Conservation (phyloP, 2,113 vertebrate genomes). For the Centropus bengalensis region DNA sequence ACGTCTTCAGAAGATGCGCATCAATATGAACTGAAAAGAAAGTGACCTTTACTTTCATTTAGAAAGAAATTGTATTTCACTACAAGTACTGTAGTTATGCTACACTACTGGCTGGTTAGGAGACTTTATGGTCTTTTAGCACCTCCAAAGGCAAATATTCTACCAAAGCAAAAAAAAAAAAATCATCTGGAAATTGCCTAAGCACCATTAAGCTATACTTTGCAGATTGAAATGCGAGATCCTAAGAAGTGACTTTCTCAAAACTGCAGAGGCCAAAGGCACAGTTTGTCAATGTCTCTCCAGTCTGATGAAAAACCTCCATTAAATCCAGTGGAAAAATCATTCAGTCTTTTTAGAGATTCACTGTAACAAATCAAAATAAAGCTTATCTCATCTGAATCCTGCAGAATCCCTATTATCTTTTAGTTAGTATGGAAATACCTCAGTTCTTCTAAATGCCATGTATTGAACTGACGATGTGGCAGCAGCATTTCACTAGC, state of each 20-base stretch:
- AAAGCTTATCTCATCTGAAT: not conserved
- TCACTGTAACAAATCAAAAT: slow-evolving; percentile 11
- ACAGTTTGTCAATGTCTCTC: slow-evolving; percentile 41
- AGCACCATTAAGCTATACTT: slow-evolving; percentile 52
- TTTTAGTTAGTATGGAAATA: slow-evolving; percentile 31
- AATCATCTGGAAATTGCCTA: slow-evolving; percentile 50
- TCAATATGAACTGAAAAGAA: slow-evolving; percentile 47
- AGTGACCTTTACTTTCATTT: slow-evolving; percentile 54
- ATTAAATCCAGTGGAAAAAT: slow-evolving; percentile 10
- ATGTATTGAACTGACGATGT: slow-evolving; percentile 8
- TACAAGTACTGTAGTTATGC: slow-evolving; percentile 69
- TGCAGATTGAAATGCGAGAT: slow-evolving; percentile 35
- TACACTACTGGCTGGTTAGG: slow-evolving; percentile 71
- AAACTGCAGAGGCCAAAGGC: slow-evolving; percentile 53
- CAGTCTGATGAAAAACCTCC: slow-evolving; percentile 37
- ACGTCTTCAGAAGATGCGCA: slow-evolving; percentile 50
- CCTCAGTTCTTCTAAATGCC: slow-evolving; percentile 42
- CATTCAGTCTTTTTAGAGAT: not conserved
- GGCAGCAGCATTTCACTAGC: not conserved
- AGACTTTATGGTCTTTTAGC: slow-evolving; percentile 72
- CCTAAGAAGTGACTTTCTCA: slow-evolving; percentile 44
- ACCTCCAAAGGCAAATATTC: slow-evolving; percentile 75
- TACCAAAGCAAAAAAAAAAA: slow-evolving; percentile 48
- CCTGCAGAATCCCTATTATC: slow-evolving; percentile 12
- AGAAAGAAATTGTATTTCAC: slow-evolving; percentile 61